These are phyloP conservation scores for Otolemur crassicaudatus DNA, from an alignment of 2,797 vertebrate genomes.

Conservation along the genomic window DNA sequence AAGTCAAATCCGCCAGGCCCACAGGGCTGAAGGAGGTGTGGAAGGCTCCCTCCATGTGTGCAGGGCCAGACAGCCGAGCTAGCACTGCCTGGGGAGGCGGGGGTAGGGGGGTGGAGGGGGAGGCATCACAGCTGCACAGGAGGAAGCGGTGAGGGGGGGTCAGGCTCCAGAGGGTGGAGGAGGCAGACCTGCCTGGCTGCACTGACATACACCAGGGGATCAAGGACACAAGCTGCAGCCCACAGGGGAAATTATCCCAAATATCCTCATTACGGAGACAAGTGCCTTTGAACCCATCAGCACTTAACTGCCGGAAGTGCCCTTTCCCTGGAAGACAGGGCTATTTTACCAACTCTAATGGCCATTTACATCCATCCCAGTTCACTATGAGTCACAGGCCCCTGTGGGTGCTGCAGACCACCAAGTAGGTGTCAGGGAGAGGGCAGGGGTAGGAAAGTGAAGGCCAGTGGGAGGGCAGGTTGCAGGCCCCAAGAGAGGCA, in stretches of 20 bases:
- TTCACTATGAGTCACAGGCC: neutral
- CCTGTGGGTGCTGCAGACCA: neutral
- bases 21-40: neutral
- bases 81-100: neutral
- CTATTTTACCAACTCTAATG: neutral
- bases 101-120: too few species aligned
- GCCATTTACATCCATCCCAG: neutral
- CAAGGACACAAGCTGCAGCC: neutral
- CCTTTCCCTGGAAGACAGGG: constrained; percentile 35
- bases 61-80: neutral
- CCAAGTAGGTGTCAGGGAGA: constrained; percentile 2
- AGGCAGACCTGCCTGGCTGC: neutral
- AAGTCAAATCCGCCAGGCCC: neutral
- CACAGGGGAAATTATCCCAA: constrained; percentile 57
- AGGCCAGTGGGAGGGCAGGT: constrained; percentile 64
- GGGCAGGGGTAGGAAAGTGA: constrained; percentile 55
- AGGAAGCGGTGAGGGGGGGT: neutral
- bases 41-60: neutral
- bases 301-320: neutral
- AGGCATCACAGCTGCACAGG: neutral
- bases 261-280: constrained; percentile 53
- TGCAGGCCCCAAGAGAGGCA: constrained; percentile 49
- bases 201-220: neutral
- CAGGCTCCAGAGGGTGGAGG: neutral
- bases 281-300: constrained; percentile 50